Evolutionary conservation across 1,140 invertebrate genomes (phyloP).

Genomic region (Latrodectus geometricus): DNA sequence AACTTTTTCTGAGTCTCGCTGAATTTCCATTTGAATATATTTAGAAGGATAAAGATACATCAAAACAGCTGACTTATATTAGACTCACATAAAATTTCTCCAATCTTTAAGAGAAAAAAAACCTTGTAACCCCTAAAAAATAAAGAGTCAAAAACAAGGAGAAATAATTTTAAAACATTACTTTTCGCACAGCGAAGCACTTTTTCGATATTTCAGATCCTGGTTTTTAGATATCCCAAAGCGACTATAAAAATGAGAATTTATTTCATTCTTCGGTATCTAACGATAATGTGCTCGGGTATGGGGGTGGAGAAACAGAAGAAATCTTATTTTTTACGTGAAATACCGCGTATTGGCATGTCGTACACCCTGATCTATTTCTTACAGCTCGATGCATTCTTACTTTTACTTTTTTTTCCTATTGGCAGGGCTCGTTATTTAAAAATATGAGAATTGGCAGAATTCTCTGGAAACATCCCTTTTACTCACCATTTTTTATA

Average conservation of each 20-base stretch:
- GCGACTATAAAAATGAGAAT: constrained; percentile 59
- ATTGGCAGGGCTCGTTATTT: constrained; percentile 45
- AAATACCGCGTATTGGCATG: constrained; percentile 57
- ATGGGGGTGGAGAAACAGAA: background rate
- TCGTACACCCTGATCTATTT: constrained; percentile 56
- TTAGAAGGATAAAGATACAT: no score
- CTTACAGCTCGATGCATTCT: constrained; percentile 33
- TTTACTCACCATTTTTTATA: constrained; percentile 16
- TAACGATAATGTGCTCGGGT: constrained; percentile 48
- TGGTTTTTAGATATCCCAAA: constrained; percentile 59
- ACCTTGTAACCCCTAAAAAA: background rate
- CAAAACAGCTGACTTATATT: no score
- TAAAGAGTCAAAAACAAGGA: constrained; percentile 21
- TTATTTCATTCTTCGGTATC: constrained; percentile 51
- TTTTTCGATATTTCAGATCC: constrained; percentile 60
- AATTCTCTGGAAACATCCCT: constrained; percentile 7
- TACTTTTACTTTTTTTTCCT: background rate
- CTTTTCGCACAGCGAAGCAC: constrained; percentile 50
- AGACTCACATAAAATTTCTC: no score
- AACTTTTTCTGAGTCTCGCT: no score
- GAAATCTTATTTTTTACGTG: constrained; percentile 35
- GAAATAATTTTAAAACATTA: constrained; percentile 58
- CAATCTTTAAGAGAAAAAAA: no score
- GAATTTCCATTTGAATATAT: no score
- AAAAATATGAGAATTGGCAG: constrained; percentile 37